phyloP scores from a whole-genome alignment of 2,888 invertebrate genomes.

The Luffia ferchaultella region DNA sequence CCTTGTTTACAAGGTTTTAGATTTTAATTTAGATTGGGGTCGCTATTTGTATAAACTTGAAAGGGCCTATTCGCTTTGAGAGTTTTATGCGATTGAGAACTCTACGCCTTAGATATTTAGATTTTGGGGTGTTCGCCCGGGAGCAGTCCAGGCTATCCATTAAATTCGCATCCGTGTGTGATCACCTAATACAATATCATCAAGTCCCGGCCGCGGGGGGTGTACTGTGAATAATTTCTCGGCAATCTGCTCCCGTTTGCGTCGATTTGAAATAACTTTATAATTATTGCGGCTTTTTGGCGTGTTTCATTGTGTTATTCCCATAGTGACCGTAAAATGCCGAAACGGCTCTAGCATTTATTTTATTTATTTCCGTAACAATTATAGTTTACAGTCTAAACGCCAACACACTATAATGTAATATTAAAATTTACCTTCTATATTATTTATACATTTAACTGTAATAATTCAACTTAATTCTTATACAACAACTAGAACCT shows the following conservation, averaged over 20 bases:
- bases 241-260: slow-evolving; percentile 60
- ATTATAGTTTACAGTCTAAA: too few species aligned
- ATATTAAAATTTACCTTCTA: too few species aligned
- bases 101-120: background rate
- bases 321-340: too few species aligned
- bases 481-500: too few species aligned
- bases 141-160: slow-evolving; percentile 43
- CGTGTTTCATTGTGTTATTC: too few species aligned
- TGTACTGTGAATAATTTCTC: slow-evolving; percentile 63
- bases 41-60: slow-evolving; percentile 21
- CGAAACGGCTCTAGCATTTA: too few species aligned
- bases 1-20: slow-evolving; percentile 69
- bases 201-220: slow-evolving; percentile 48
- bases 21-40: slow-evolving; percentile 70
- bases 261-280: slow-evolving; percentile 44
- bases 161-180: slow-evolving; percentile 67
- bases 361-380: too few species aligned
- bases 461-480: too few species aligned
- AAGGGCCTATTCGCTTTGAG: slow-evolving; percentile 27
- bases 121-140: slow-evolving; percentile 22
- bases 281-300: slow-evolving; percentile 5
- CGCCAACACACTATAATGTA: too few species aligned
- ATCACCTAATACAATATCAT: slow-evolving; percentile 68
- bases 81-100: background rate
- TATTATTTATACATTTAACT: too few species aligned